These are phyloP conservation scores for Phataginus tetradactyla DNA, from an alignment of 2,797 vertebrate genomes.

Conservation along the genomic window DNA sequence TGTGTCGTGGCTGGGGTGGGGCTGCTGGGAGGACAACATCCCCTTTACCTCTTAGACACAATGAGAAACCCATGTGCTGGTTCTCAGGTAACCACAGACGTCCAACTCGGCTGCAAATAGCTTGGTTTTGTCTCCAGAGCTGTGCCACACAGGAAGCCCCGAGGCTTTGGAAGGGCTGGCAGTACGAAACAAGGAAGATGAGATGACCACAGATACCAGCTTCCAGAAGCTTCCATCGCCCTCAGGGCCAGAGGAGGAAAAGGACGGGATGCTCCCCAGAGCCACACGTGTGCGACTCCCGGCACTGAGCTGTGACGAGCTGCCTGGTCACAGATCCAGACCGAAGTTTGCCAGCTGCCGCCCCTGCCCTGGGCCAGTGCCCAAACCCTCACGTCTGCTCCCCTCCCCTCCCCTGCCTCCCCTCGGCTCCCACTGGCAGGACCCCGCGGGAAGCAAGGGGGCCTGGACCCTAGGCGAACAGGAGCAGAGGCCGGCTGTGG, in stretches of 20 bases:
- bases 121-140: not conserved
- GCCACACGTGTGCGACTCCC: fast-evolving
- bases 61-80: fast-evolving
- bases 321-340: no score
- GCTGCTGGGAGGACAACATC: fast-evolving
- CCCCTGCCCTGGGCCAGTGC: not conserved
- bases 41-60: not conserved
- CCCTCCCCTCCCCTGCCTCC: not conserved
- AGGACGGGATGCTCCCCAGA: not conserved
- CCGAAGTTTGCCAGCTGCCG: no score
- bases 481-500: fast-evolving
- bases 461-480: not conserved
- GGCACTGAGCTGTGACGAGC: not conserved
- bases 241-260: not conserved
- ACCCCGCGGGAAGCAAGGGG: not conserved
- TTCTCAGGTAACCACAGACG: fast-evolving
- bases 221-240: not conserved
- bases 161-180: not conserved
- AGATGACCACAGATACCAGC: not conserved
- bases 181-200: not conserved
- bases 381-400: not conserved
- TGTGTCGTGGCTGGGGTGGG: fast-evolving
- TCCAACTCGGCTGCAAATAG: not conserved
- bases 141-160: fast-evolving
- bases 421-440: not conserved